These are phyloP conservation scores for Platysteira castanea DNA, from an alignment of 2,113 vertebrate genomes.

Conservation along the genomic window DNA sequence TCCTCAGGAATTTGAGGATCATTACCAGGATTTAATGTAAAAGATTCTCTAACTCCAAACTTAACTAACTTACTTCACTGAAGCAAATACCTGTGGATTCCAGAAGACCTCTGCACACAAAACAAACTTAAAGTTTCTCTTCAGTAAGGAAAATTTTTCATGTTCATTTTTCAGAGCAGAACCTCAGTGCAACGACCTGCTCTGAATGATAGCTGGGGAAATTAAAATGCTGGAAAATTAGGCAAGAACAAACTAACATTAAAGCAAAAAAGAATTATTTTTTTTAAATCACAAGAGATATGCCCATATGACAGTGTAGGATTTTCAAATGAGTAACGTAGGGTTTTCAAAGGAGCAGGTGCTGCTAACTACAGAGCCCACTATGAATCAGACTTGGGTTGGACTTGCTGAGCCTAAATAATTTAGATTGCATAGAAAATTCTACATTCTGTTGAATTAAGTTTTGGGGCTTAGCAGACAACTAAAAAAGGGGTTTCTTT, in stretches of 20 bases:
- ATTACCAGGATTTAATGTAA: neutral
- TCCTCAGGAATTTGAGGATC: neutral
- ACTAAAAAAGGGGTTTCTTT: neutral
- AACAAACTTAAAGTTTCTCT: neutral
- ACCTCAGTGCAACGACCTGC: neutral
- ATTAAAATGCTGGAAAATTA: neutral
- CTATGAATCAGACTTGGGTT: neutral
- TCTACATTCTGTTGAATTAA: neutral
- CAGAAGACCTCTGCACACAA: neutral
- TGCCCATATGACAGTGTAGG: neutral
- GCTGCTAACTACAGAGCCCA: neutral
- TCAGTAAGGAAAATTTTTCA: neutral
- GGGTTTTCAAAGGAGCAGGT: neutral
- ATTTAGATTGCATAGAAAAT: neutral
- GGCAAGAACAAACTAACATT: neutral
- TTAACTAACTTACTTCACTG: neutral
- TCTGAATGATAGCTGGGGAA: neutral
- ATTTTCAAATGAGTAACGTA: neutral
- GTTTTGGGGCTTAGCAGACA: neutral
- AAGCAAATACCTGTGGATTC: neutral
- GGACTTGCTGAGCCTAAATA: neutral
- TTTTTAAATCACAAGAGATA: neutral
- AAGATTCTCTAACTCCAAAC: neutral
- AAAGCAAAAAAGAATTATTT: neutral
- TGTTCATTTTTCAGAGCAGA: neutral